These are phyloP conservation scores for Salticus scenicus DNA, from an alignment of 2,888 invertebrate species.

Conservation along the genomic window DNA sequence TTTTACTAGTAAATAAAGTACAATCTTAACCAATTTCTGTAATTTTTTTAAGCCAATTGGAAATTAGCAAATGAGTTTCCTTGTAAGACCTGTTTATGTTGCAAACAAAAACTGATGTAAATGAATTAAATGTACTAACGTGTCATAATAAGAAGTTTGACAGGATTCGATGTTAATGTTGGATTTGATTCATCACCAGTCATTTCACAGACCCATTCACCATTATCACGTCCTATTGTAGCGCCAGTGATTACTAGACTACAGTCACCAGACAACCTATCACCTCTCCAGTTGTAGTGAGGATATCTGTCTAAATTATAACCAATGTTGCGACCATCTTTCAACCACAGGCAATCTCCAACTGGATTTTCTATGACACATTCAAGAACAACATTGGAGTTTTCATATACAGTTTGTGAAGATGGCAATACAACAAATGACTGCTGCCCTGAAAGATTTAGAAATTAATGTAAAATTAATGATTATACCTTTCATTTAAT, in stretches of 20 bases:
- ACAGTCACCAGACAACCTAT: slow-evolving; percentile 60
- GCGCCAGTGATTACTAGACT: slow-evolving; percentile 62
- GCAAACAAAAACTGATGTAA: background rate
- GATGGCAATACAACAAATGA: slow-evolving; percentile 64
- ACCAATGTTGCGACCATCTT: slow-evolving; percentile 68
- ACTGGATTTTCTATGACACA: slow-evolving; percentile 64
- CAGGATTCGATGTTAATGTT: slow-evolving; percentile 63
- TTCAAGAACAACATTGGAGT: slow-evolving; percentile 56
- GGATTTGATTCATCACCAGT: slow-evolving; percentile 69
- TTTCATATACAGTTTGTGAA: slow-evolving; percentile 49
- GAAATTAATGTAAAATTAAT: too few relatives aligned
- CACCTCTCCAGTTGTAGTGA: slow-evolving; percentile 61
- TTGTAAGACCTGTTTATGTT: too few relatives aligned
- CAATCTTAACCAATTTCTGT: too few relatives aligned
- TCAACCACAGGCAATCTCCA: slow-evolving; percentile 71
- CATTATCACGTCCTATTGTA: slow-evolving; percentile 58
- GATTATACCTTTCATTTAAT: too few relatives aligned
- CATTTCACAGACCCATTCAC: slow-evolving; percentile 71
- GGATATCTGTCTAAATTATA: slow-evolving; percentile 60
- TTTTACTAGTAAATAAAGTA: too few relatives aligned
- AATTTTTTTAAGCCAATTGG: too few relatives aligned
- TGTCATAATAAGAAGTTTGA: slow-evolving; percentile 44
- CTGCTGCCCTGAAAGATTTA: slow-evolving; percentile 34
- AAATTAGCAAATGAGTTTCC: too few relatives aligned
- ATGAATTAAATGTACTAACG: slow-evolving; percentile 26